phyloP scores from a whole-genome alignment of 1,140 invertebrate genomes.

The Plodia interpunctella region DNA sequence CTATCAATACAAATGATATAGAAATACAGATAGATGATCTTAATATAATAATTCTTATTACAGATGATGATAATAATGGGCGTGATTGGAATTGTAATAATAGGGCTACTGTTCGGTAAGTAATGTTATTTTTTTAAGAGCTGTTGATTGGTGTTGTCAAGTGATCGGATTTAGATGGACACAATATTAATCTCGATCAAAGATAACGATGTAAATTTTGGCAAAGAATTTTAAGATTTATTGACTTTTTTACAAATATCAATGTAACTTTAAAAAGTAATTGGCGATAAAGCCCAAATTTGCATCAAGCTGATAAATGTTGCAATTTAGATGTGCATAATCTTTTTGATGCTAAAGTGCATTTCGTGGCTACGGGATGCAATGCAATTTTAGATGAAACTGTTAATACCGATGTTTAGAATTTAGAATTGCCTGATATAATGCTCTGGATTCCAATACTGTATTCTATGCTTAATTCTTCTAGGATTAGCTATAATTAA shows the following conservation, averaged over 20 bases:
- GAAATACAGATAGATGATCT: neutral
- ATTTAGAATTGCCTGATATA: neutral
- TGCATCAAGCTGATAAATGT: neutral
- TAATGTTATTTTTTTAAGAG: constrained; percentile 32
- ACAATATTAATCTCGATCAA: neutral
- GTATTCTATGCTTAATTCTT: neutral
- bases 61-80: constrained; percentile 97
- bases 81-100: constrained; percentile 89
- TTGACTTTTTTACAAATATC: no score
- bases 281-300: neutral
- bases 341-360: neutral
- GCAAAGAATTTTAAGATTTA: no score
- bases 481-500: neutral
- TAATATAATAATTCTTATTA: constrained; percentile 25
- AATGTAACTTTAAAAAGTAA: neutral
- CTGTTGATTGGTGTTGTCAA: constrained; percentile 40
- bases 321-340: constrained; percentile 4
- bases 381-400: constrained; percentile 1
- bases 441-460: neutral
- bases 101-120: constrained; percentile 94
- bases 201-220: neutral
- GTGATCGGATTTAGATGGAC: constrained; percentile 17
- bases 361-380: constrained; percentile 8
- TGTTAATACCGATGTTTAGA: neutral
- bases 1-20: no score